Conservation (phyloP, 2,113 vertebrate genomes). For the Odontesthes bonariensis region DNA sequence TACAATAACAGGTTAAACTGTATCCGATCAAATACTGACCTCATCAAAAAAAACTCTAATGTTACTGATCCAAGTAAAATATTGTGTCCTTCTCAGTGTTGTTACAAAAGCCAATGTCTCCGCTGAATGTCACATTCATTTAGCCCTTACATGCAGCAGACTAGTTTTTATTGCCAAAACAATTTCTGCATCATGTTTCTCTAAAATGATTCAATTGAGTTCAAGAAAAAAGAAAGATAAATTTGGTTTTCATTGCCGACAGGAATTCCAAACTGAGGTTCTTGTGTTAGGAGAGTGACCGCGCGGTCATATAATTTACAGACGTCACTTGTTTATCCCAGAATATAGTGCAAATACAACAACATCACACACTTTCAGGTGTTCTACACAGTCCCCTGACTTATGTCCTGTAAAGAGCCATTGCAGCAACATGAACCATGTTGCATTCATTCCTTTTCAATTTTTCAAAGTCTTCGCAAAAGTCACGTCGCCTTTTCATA, state of each 20-base stretch:
- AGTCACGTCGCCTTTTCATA: not conserved
- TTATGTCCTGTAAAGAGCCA: too few species aligned
- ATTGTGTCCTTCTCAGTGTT: not conserved
- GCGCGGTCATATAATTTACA: not conserved
- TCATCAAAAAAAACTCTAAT: not conserved
- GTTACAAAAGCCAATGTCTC: not conserved
- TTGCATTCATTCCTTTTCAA: too few species aligned
- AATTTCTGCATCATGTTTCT: not conserved
- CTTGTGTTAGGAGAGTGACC: not conserved
- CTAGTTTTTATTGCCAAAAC: not conserved
- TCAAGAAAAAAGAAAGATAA: not conserved
- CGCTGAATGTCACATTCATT: not conserved
- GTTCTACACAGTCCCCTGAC: too few species aligned
- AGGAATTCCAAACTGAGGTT: not conserved
- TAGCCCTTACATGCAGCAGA: not conserved
- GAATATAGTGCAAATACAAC: too few species aligned
- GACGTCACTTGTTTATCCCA: too few species aligned
- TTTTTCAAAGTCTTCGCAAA: too few species aligned
- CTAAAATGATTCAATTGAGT: slow-evolving; percentile 6
- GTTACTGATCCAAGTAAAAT: not conserved
- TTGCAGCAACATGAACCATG: too few species aligned
- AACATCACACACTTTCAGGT: too few species aligned
- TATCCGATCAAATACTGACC: not conserved
- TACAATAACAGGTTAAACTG: not conserved
- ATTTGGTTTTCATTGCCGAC: not conserved